Evolutionary conservation across 2,113 vertebrate species (phyloP).

Genomic region (Spilogale gracilis): DNA sequence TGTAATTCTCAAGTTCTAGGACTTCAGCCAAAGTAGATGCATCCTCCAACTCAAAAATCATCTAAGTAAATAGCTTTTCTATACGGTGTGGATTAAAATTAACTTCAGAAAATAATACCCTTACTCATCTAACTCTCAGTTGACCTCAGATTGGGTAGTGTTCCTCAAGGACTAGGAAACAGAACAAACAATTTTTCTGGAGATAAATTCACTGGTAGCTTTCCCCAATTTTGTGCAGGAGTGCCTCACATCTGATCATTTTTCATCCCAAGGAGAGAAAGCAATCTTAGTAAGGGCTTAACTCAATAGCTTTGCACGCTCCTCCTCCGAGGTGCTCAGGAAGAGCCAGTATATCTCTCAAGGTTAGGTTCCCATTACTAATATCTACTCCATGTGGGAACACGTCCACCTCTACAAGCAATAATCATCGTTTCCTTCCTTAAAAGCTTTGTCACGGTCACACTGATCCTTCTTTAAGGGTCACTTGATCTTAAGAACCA

Average conservation of each 20-base stretch:
- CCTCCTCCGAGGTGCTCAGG: background rate
- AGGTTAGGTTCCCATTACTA: background rate
- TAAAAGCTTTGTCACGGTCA: background rate
- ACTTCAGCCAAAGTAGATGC: background rate
- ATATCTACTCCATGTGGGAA: background rate
- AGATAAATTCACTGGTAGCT: conserved; percentile 30
- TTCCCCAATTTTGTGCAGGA: conserved; percentile 21
- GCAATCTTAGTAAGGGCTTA: conserved; percentile 59
- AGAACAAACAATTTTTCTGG: conserved; percentile 45
- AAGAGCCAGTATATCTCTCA: background rate
- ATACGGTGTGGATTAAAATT: conserved; percentile 31
- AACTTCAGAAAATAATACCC: conserved; percentile 24
- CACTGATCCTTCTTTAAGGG: background rate
- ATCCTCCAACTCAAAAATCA: background rate
- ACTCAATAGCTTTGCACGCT: background rate
- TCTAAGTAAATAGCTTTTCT: conserved; percentile 26
- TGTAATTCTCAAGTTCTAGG: background rate
- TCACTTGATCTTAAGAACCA: background rate
- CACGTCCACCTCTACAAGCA: background rate
- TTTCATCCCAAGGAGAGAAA: conserved; percentile 65
- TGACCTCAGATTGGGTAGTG: background rate
- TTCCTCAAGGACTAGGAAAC: conserved; percentile 36
- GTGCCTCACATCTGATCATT: conserved; percentile 9
- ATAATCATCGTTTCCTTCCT: background rate
- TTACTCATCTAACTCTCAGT: background rate